A percentile compares a stretch with the other conserved stretches of the same genome.
These are phyloP conservation scores for Plodia interpunctella DNA, from an alignment of 1,140 invertebrate genomes.

Conservation along the genomic window DNA sequence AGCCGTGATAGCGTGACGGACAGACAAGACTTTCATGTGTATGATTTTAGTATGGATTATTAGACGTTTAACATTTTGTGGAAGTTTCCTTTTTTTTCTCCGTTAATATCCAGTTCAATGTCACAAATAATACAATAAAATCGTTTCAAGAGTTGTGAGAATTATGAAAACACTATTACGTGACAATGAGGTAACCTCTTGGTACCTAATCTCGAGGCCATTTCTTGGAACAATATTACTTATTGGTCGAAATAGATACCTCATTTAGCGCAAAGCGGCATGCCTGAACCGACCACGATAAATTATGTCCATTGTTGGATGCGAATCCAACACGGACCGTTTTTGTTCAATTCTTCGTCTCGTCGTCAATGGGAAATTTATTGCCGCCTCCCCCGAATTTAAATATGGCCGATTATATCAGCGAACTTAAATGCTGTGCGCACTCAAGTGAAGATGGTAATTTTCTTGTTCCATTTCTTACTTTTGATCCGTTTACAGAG, in stretches of 20 bases:
- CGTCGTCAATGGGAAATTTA: slow-evolving; percentile 72
- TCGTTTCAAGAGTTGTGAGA: neutral
- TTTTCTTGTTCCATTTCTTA: slow-evolving; percentile 40
- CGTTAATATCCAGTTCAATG: too few relatives aligned
- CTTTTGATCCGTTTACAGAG: slow-evolving; percentile 14
- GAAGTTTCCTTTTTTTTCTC: too few relatives aligned
- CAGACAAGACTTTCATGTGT: too few relatives aligned
- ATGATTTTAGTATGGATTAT: too few relatives aligned
- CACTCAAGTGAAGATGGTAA: slow-evolving; percentile 48
- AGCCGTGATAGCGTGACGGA: too few relatives aligned
- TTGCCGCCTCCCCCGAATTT: slow-evolving; percentile 63
- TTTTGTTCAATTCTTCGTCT: slow-evolving; percentile 74
- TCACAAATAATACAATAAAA: too few relatives aligned
- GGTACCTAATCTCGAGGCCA: neutral
- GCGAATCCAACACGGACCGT: slow-evolving; percentile 67
- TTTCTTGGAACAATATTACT: slow-evolving; percentile 16
- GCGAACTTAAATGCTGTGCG: slow-evolving; percentile 51
- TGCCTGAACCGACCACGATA: slow-evolving; percentile 59
- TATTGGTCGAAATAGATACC: slow-evolving; percentile 34
- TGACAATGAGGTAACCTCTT: neutral
- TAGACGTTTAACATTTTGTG: too few relatives aligned
- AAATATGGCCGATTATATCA: slow-evolving; percentile 69
- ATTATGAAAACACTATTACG: neutral
- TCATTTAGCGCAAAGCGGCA: slow-evolving; percentile 51
- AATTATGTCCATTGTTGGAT: slow-evolving; percentile 69